Evolutionary conservation across 1,140 invertebrate species (phyloP), one percentile per base, ranked within the genome.

Genomic region (Gonatopus flavifemur): DNA sequence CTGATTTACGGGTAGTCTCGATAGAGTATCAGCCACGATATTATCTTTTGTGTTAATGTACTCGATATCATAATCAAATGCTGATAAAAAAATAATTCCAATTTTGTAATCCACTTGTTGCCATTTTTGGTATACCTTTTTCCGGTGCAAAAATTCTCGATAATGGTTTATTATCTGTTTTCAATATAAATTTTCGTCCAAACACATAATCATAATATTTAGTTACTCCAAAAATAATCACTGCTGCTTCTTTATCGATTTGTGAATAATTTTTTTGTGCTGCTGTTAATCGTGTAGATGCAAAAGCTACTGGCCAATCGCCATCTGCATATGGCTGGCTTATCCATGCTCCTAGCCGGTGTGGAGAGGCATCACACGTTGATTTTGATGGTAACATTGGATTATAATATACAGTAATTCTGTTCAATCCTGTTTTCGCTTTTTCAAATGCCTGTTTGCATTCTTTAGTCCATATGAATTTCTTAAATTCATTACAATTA

Each of bases 171-270:
- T 74, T 59, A 50, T 74, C 69, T 30, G 55, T 70, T 36, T 59
- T 21, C 25, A 72, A 35, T 16, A 52, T 57, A 43, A 82, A 78
- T 10, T 52, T 16, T 15, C 20, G 8, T 10, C 13, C 41, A 13
- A 31, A 44, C 5, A 44, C 9, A 56, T 69, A 76, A 38, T 74
- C 66, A 48, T 73, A 70, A 59, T 76, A 78, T 31, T 64, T 50
- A 48, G 16, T 47, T 19, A 47, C 18, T 3, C 44, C 44, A 20
- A 47, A 47, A 10, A 45, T 45, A 19, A 45, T 45, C 24, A 30
- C 42, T 19, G 42, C 22, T 7, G 35, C 44, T 24, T 47, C 44
- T 12, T 24, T 36, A 10, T 2, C 44, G 12, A 47, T 47, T 36
- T 36, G 30, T 13, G 44, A 25, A 22, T 47, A 47, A 20, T 37